These are phyloP conservation scores for Melanotaenia pygmaea DNA, from an alignment of 2,797 vertebrate species.

Conservation along the genomic window DNA sequence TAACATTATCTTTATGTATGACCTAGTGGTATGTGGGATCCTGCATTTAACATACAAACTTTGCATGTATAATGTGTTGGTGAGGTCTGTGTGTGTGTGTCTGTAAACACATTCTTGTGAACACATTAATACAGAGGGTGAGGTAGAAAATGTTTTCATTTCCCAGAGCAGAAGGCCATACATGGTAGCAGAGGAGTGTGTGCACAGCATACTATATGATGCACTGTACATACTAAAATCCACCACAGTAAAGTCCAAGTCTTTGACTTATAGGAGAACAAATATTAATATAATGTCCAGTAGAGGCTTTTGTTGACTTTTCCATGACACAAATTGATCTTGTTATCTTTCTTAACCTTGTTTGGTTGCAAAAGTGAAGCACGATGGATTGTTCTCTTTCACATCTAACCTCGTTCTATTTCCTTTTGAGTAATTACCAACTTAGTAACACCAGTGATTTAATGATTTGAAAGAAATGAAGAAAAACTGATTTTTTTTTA, in stretches of 20 bases:
- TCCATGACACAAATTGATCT: neutral
- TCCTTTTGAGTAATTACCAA: neutral
- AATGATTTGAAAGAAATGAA: neutral
- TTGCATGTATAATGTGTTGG: slow-evolving; percentile 9
- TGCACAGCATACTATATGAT: slow-evolving; percentile 1
- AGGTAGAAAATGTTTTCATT: slow-evolving; percentile 49
- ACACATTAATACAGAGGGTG: slow-evolving; percentile 22
- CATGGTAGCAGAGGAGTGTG: slow-evolving; percentile 43
- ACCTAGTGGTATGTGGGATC: neutral
- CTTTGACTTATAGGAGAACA: slow-evolving; percentile 4
- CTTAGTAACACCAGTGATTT: neutral
- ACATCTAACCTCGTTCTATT: neutral
- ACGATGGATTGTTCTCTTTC: neutral
- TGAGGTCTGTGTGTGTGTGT: slow-evolving; percentile 3
- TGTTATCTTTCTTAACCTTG: neutral
- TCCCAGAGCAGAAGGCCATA: slow-evolving; percentile 44
- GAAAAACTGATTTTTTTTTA: neutral
- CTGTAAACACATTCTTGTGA: slow-evolving; percentile 47
- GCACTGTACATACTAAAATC: slow-evolving; percentile 1
- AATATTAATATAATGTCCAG: neutral
- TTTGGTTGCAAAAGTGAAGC: neutral
- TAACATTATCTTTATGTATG: neutral
- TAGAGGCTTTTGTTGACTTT: slow-evolving; percentile 1
- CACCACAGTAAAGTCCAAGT: neutral
- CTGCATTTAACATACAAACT: neutral